Evolutionary conservation across 2,888 invertebrate species (phyloP).

Genomic region (Cepaea hortensis): DNA sequence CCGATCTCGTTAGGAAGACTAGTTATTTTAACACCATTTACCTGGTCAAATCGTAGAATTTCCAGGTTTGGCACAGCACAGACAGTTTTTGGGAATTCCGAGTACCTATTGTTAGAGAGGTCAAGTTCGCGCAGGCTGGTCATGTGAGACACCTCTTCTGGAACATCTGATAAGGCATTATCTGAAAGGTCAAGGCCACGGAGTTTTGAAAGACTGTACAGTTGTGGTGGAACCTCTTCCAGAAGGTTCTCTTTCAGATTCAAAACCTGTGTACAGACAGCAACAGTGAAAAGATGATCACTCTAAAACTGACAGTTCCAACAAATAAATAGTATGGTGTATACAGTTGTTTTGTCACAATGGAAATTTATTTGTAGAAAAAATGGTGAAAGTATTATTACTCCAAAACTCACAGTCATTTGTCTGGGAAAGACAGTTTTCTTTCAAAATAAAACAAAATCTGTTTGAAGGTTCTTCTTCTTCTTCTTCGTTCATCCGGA

Average conservation of each 20-base stretch:
- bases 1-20: constrained; percentile 68
- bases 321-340: too few relatives aligned
- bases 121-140: constrained; percentile 64
- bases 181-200: constrained; percentile 63
- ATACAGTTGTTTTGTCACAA: constrained; percentile 60
- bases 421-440: too few relatives aligned
- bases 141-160: constrained; percentile 61
- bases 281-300: background rate
- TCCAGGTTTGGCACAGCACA: constrained; percentile 66
- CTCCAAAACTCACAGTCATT: background rate
- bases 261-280: constrained; percentile 40
- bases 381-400: background rate
- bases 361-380: constrained; percentile 41
- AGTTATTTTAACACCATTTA: constrained; percentile 61
- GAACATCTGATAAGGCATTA: constrained; percentile 67
- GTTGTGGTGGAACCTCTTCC: constrained; percentile 63
- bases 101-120: constrained; percentile 70
- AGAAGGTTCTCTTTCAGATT: constrained; percentile 64
- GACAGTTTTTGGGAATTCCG: constrained; percentile 69
- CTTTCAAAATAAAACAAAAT: too few relatives aligned
- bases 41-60: constrained; percentile 68
- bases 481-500: too few relatives aligned
- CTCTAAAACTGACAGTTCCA: too few relatives aligned
- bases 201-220: constrained; percentile 64
- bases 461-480: too few relatives aligned